Evolutionary conservation across 2,113 vertebrate genomes (phyloP).

Genomic region (Odontophorus gujanensis): DNA sequence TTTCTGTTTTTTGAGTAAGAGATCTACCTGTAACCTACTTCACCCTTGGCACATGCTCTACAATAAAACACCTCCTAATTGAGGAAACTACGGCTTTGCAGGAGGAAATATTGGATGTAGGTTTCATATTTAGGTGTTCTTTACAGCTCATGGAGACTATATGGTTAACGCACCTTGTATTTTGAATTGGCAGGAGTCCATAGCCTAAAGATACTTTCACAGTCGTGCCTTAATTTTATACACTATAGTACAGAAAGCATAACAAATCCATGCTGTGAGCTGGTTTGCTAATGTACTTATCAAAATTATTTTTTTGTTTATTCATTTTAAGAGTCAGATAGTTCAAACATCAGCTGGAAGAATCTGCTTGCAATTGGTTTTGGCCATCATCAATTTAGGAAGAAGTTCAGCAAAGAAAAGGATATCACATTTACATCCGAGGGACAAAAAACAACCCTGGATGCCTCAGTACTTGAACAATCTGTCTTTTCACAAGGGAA

Average conservation of each 20-base stretch:
- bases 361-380: background rate
- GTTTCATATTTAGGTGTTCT: background rate
- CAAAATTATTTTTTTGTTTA: background rate
- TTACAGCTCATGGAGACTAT: background rate
- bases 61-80: fast-evolving
- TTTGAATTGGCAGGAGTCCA: background rate
- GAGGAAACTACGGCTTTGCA: background rate
- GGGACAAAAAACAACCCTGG: background rate
- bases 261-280: background rate
- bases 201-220: background rate
- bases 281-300: background rate
- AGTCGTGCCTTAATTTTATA: background rate
- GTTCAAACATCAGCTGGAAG: background rate
- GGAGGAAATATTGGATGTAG: background rate
- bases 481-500: background rate
- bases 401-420: background rate
- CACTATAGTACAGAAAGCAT: background rate
- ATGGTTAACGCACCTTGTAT: background rate
- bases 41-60: background rate
- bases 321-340: background rate
- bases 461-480: background rate
- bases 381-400: background rate
- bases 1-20: background rate
- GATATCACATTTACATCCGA: background rate
- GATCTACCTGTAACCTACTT: background rate